Evolutionary conservation across 2,113 vertebrate genomes (phyloP), one percentile per base, ranked within the genome.

Genomic region (Sylvia atricapilla): DNA sequence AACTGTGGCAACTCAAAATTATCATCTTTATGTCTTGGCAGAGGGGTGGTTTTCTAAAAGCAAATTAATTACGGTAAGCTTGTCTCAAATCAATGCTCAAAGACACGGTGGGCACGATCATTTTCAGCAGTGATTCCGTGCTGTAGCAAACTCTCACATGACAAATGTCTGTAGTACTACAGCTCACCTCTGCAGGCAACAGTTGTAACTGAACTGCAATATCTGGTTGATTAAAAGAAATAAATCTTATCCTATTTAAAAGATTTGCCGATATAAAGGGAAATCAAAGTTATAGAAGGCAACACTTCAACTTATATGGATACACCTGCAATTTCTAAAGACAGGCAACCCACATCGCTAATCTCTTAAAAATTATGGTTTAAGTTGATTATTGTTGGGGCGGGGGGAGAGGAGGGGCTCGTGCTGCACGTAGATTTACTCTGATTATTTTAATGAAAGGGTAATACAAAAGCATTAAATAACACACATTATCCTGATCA

Each of bases 371-470:
- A 81, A 79, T 22, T 17, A n/a, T 11, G 28, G 11, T 12, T 68
- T 66, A 79, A 70, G 5, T 47, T 31, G 53, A 3, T 67, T 82
- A 64, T 25, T 90, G 15, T n/a, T 60, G 10, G 25, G 63, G 25
- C 0, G 0, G 7, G 27, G 6, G 15, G 8, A 56, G 10, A 23
- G 11, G 13, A 76, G 7, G 9, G 31, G 13, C 11, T 84, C 31
- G 55, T 43, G 22, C 4, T 67, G 24, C 30, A 66, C 13, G 15
- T 3, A 49, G 23, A 59, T 77, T 78, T 50, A 52, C 21, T 73
- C 25, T 28, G 21, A 46, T 83, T 55, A 66, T 73, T 88, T 82
- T 76, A 84, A 53, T 66, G 47, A 60, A 89, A 81, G 15, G 11
- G 10, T 24, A 70, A 81, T 30, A 47, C 23, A 79, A 21, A 67